These are phyloP conservation scores for Agrochola lota DNA, from an alignment of 2,888 invertebrate species.

Conservation along the genomic window DNA sequence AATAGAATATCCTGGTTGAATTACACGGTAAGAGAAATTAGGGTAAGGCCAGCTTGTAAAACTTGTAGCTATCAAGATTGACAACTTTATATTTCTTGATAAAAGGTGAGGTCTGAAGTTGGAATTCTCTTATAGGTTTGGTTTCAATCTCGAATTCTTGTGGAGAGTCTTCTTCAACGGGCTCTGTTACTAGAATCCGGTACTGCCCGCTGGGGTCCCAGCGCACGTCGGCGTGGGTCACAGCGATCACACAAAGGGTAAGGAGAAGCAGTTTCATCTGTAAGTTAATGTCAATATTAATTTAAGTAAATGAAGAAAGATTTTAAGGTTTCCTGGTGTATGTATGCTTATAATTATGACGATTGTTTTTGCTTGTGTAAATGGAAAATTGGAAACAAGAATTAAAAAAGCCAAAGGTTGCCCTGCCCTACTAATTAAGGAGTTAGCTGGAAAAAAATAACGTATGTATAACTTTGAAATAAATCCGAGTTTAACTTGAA, in stretches of 20 bases:
- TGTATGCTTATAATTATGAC: not conserved
- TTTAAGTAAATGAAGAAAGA: not conserved
- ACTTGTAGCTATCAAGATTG: not conserved
- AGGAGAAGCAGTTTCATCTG: slow-evolving; percentile 70
- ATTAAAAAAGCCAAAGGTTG: not conserved
- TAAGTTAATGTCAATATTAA: slow-evolving; percentile 30
- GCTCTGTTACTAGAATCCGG: slow-evolving; percentile 44
- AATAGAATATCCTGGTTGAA: not conserved
- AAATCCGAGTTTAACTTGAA: not conserved
- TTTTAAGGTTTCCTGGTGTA: not conserved
- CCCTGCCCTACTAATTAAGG: not conserved
- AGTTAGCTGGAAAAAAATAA: not conserved
- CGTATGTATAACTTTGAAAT: not conserved
- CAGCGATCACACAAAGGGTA: slow-evolving; percentile 54
- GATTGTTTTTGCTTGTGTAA: not conserved
- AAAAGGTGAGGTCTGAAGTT: not conserved
- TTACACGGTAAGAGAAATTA: not conserved
- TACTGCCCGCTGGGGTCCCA: slow-evolving; percentile 67
- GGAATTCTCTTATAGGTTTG: not conserved
- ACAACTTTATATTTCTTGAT: slow-evolving; percentile 9
- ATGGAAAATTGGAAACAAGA: not conserved
- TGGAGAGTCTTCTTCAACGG: not conserved
- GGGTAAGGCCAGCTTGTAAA: not conserved
- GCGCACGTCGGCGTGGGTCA: slow-evolving; percentile 54
- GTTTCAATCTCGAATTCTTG: not conserved